These are phyloP conservation scores for Nannoperca obscura DNA, from an alignment of 2,797 vertebrate species.

Conservation along the genomic window DNA sequence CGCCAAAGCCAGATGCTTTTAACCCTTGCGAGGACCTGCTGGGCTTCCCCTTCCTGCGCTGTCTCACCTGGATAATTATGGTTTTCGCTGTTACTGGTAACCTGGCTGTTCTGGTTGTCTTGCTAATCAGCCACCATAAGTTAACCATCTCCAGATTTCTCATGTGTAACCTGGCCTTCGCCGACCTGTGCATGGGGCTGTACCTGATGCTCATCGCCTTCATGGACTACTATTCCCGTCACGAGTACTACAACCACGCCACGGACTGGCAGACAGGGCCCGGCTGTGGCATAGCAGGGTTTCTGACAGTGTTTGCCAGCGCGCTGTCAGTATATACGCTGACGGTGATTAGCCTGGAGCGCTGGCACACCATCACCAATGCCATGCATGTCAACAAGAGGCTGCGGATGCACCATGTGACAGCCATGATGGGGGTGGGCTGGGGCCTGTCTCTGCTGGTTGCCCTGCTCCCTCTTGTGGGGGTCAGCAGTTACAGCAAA, in stretches of 20 bases:
- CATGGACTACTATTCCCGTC: conserved; percentile 88
- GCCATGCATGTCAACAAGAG: conserved; percentile 91
- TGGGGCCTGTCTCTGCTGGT: conserved; percentile 90
- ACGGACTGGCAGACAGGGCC: conserved; percentile 92
- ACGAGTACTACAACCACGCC: conserved; percentile 93
- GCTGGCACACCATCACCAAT: conserved; percentile 94
- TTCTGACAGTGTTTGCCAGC: conserved; percentile 93
- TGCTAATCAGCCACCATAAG: conserved; percentile 89
- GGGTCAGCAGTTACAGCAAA: conserved; percentile 94
- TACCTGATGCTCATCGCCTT: conserved; percentile 93
- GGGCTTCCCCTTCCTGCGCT: conserved; percentile 88
- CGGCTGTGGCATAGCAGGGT: conserved; percentile 89
- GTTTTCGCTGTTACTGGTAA: conserved; percentile 89
- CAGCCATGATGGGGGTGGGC: conserved; percentile 88
- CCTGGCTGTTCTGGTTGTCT: conserved; percentile 87
- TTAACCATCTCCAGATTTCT: conserved; percentile 92
- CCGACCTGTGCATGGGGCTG: conserved; percentile 94
- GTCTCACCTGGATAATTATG: conserved; percentile 91
- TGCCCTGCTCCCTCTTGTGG: conserved; percentile 89
- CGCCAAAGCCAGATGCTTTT: conserved; percentile 90
- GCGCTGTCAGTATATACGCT: conserved; percentile 94
- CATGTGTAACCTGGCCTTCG: conserved; percentile 94
- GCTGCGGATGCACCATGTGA: conserved; percentile 87
- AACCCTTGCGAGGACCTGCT: conserved; percentile 95
- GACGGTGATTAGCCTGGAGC: conserved; percentile 91